Evolutionary conservation across 1,140 invertebrate species (phyloP).

Genomic region (Lasioglossum albipes): DNA sequence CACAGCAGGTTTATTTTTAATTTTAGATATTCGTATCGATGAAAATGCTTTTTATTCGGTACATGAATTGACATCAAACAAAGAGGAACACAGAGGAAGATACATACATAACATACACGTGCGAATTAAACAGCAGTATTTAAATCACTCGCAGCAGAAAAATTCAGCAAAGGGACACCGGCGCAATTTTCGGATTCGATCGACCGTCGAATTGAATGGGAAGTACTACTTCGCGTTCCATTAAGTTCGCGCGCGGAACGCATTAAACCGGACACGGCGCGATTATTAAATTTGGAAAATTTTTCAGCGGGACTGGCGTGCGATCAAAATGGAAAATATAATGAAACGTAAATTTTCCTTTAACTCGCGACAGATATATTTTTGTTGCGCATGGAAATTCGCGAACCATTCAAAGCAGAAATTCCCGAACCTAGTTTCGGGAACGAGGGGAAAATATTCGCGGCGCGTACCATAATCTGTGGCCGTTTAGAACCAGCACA

Average conservation of each 20-base stretch:
- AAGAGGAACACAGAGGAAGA: no score
- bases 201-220: not conserved
- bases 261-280: not conserved
- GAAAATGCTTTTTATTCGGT: no score
- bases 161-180: not conserved
- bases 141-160: not conserved
- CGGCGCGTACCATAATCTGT: constrained; percentile 17
- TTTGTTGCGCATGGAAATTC: not conserved
- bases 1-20: no score
- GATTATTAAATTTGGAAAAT: constrained; percentile 1
- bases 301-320: not conserved
- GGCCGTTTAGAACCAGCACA: constrained; percentile 4
- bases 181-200: not conserved
- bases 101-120: no score
- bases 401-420: not conserved
- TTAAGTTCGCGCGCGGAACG: not conserved
- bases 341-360: not conserved
- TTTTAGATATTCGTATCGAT: no score
- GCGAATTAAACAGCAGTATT: not conserved
- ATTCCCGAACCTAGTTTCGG: not conserved
- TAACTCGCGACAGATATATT: not conserved
- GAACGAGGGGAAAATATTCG: constrained; percentile 2
- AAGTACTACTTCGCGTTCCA: not conserved
- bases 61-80: no score
- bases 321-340: not conserved